Evolutionary conservation across 2,113 vertebrate genomes (phyloP).

Genomic region (Hipposideros armiger): DNA sequence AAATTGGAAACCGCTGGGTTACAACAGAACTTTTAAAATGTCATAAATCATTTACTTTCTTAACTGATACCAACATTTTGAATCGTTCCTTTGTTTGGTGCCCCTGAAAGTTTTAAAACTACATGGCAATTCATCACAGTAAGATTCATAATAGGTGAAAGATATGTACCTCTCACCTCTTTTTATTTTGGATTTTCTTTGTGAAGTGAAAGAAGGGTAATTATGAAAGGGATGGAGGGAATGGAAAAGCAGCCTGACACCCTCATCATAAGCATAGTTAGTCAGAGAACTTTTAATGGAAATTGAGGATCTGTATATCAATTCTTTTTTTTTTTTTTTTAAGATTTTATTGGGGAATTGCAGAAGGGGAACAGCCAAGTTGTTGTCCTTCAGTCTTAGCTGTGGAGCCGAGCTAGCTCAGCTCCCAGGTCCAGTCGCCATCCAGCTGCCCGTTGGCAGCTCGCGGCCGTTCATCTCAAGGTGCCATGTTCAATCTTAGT

Average conservation of each 20-base stretch:
- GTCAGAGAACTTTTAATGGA: background rate
- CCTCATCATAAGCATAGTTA: background rate
- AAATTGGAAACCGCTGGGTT: too few relatives aligned
- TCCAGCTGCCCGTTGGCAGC: too few relatives aligned
- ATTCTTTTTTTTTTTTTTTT: background rate
- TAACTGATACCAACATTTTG: background rate
- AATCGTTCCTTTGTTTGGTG: background rate
- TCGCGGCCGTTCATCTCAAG: too few relatives aligned
- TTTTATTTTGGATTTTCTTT: slow-evolving; percentile 12
- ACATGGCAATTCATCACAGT: background rate
- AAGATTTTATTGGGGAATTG: too few relatives aligned
- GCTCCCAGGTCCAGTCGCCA: too few relatives aligned
- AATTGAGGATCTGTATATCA: background rate
- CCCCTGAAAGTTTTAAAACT: background rate
- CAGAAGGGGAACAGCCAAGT: too few relatives aligned
- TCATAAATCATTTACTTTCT: background rate
- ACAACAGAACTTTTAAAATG: background rate
- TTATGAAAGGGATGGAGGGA: background rate
- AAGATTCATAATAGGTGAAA: background rate
- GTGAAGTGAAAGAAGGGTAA: background rate
- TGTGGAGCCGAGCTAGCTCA: too few relatives aligned
- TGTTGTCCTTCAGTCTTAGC: too few relatives aligned
- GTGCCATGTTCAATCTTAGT: too few relatives aligned
- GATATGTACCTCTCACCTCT: background rate
- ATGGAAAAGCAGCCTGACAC: background rate